Conservation (phyloP, 2,888 invertebrate genomes). For the Tineola bisselliella region DNA sequence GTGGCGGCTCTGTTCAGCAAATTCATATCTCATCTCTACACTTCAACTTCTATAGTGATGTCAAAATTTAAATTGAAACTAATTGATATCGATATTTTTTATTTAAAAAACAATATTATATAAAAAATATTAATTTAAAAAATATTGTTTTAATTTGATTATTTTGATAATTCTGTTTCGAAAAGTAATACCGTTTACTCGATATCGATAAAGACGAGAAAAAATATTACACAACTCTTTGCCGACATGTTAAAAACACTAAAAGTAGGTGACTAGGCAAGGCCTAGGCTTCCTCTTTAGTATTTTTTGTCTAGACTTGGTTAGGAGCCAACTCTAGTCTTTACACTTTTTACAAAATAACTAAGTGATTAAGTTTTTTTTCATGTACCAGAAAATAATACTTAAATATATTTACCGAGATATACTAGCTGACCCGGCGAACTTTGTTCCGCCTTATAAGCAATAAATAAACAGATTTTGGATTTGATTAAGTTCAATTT, state of each 20-base stretch:
- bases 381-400: neutral
- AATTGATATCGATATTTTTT: neutral
- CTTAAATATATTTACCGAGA: no score
- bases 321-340: slow-evolving; percentile 5
- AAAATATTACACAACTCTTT: neutral
- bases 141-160: no score
- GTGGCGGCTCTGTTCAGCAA: neutral
- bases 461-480: no score
- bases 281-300: slow-evolving; percentile 2
- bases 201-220: neutral
- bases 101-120: no score
- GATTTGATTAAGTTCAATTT: no score
- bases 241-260: neutral
- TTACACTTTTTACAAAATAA: neutral
- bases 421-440: no score
- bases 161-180: no score
- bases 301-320: neutral
- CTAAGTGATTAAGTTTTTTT: neutral
- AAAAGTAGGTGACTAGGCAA: slow-evolving; percentile 9
- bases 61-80: neutral
- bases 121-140: no score
- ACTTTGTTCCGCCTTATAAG: no score
- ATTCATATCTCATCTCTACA: slow-evolving; percentile 8
- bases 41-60: neutral
- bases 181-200: no score